phyloP scores from a whole-genome alignment of 1,140 invertebrate species.

The Drosophila insularis region DNA sequence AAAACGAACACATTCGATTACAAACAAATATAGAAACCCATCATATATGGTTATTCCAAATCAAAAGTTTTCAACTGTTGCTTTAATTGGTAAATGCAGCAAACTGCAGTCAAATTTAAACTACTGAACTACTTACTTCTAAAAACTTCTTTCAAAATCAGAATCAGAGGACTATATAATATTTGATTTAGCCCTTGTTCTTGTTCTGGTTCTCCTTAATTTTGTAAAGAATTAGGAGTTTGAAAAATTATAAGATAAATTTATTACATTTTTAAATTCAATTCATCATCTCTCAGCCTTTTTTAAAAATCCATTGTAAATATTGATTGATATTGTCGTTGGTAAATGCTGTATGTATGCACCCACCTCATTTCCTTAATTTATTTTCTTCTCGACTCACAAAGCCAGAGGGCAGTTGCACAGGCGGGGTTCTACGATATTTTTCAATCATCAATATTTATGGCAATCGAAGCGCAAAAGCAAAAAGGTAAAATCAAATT shows the following conservation, averaged over 20 bases:
- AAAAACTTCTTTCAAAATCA: too few species aligned
- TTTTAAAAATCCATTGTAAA: too few species aligned
- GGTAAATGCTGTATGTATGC: not conserved
- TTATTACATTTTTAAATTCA: too few species aligned
- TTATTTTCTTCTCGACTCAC: not conserved
- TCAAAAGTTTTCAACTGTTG: not conserved
- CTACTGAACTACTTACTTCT: too few species aligned
- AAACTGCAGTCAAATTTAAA: not conserved
- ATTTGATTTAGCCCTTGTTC: too few species aligned
- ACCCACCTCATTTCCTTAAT: not conserved
- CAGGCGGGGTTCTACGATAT: not conserved
- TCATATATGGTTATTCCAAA: slow-evolving; percentile 17
- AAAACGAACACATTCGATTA: not conserved
- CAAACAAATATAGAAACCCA: not conserved
- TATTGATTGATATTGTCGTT: not conserved
- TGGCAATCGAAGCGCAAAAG: slow-evolving; percentile 40
- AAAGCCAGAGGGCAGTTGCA: not conserved
- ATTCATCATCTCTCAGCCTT: too few species aligned
- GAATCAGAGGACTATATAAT: too few species aligned
- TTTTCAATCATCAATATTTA: slow-evolving; percentile 30
- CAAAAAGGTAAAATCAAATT: slow-evolving; percentile 39
- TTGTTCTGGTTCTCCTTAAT: too few species aligned
- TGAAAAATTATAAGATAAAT: too few species aligned
- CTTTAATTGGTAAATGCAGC: not conserved
- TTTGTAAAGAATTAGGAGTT: too few species aligned